A percentile compares a stretch with the other conserved stretches of the same genome.
Evolutionary conservation across 1,140 invertebrate species (phyloP).

Genomic region (Tribolium madens): DNA sequence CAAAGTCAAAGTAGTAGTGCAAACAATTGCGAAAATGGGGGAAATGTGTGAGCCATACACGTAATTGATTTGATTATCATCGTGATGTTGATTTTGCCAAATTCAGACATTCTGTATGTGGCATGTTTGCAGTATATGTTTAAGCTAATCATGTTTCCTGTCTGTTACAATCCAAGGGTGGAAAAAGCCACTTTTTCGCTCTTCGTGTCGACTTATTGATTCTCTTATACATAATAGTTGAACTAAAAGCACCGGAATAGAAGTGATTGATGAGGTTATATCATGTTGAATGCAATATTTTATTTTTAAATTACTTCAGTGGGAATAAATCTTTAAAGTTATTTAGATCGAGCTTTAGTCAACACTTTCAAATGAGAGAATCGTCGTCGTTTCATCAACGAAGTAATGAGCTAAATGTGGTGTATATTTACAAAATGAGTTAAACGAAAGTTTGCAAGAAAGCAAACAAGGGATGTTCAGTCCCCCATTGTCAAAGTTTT

Average conservation of each 20-base stretch:
- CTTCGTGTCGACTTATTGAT: conserved; percentile 25
- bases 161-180: background rate
- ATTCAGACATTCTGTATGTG: conserved; percentile 30
- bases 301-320: conserved; percentile 23
- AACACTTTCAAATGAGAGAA: conserved; percentile 6
- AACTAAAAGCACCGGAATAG: conserved; percentile 28
- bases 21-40: conserved; percentile 25
- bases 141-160: conserved; percentile 25
- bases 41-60: conserved; percentile 2
- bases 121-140: conserved; percentile 27
- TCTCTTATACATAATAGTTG: conserved; percentile 10
- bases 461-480: conserved; percentile 13
- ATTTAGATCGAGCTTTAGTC: conserved; percentile 21
- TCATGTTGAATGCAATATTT: conserved; percentile 25
- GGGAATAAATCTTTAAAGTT: background rate
- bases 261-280: conserved; percentile 26
- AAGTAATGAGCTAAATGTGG: no score
- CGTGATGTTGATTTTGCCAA: conserved; percentile 34
- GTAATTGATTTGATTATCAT: conserved; percentile 36
- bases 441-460: no score
- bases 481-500: conserved; percentile 34
- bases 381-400: conserved; percentile 4
- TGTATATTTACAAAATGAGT: no score
- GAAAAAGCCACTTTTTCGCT: background rate
- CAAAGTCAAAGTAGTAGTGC: conserved; percentile 14